Evolutionary conservation across 2,113 vertebrate species (phyloP).

Genomic region (Erythrolamprus reginae): DNA sequence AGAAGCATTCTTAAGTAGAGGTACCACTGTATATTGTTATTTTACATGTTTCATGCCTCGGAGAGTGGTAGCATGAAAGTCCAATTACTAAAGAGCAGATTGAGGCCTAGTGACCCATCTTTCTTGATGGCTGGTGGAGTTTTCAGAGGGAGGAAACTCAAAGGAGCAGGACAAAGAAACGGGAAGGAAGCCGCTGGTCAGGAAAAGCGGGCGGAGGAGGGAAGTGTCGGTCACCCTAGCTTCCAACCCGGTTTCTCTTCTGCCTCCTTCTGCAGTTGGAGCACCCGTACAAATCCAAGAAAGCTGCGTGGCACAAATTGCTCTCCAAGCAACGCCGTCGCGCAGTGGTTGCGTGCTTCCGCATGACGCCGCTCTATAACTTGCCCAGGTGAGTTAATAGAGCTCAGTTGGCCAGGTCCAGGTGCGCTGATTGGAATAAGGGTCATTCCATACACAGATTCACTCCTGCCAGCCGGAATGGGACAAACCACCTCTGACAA

Average conservation of each 20-base stretch:
- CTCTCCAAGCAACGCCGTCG: conserved; percentile 90
- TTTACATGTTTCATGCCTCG: no score
- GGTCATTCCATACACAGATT: neutral
- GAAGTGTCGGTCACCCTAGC: rapidly evolving
- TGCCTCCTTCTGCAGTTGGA: conserved; percentile 68
- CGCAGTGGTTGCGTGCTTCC: conserved; percentile 91
- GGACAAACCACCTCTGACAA: no score
- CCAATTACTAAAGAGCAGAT: no score
- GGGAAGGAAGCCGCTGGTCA: neutral
- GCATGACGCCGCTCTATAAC: conserved; percentile 92
- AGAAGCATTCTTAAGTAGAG: no score
- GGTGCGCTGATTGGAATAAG: no score
- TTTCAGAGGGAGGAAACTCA: neutral
- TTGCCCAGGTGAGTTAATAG: conserved; percentile 79
- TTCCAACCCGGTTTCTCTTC: no score
- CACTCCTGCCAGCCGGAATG: neutral
- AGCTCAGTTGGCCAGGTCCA: no score
- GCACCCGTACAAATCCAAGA: conserved; percentile 91
- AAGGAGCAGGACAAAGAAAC: neutral
- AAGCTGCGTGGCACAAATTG: conserved; percentile 93
- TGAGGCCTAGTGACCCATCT: no score
- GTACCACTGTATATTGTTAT: no score
- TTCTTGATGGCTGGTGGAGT: no score
- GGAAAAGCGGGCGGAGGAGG: neutral
- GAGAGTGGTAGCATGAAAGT: no score